Conservation (phyloP, 2,113 vertebrate species). For the Gobiocypris rarus region DNA sequence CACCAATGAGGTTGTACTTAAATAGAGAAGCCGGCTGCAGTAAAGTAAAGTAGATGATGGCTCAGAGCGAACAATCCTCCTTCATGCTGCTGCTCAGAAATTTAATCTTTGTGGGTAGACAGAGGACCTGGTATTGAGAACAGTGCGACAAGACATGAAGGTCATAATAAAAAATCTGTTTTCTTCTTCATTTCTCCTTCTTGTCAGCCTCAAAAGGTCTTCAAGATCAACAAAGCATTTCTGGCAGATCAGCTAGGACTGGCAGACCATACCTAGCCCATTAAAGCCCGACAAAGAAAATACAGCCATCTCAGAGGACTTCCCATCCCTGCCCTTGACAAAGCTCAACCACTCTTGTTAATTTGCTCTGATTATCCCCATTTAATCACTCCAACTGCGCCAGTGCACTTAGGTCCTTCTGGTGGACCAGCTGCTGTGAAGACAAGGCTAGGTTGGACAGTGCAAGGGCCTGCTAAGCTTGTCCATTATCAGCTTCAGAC, state of each 20-base stretch:
- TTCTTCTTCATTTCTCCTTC: no score
- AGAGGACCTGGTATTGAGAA: neutral
- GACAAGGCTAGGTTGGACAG: neutral
- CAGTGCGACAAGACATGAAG: no score
- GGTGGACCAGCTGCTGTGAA: neutral
- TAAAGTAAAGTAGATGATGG: conserved; percentile 24
- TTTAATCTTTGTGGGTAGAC: neutral
- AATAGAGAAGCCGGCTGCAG: neutral
- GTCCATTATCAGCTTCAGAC: neutral
- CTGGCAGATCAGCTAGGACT: conserved; percentile 21
- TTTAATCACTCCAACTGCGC: neutral
- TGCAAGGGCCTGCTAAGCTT: neutral
- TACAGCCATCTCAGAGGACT: neutral
- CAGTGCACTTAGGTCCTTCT: neutral
- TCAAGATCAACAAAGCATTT: neutral
- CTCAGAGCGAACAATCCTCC: conserved; percentile 8
- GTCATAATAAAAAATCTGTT: no score
- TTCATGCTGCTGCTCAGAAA: neutral
- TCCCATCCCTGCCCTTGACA: neutral
- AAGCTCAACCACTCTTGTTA: no score
- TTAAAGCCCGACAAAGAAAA: neutral
- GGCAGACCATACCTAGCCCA: conserved; percentile 13
- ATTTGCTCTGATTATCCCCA: neutral
- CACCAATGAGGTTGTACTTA: conserved; percentile 3
- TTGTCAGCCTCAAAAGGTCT: no score